These are phyloP conservation scores for Amyelois transitella DNA, from an alignment of 1,140 invertebrate species.

Conservation along the genomic window DNA sequence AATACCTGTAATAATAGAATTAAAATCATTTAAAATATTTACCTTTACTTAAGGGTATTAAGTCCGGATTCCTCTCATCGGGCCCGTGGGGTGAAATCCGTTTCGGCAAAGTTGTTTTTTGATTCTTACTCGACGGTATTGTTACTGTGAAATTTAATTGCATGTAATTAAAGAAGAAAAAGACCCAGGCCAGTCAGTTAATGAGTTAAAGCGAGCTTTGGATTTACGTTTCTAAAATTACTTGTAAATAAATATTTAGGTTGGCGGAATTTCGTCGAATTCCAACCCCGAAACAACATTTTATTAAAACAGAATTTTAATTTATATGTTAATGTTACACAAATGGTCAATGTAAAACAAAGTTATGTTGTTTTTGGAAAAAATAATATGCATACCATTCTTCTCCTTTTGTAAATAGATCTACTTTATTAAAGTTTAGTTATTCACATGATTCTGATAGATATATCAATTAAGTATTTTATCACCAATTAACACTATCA, in stretches of 20 bases:
- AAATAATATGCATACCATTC: too few relatives aligned
- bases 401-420: too few relatives aligned
- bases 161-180: slow-evolving; percentile 6
- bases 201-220: background rate
- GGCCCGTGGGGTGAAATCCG: slow-evolving; percentile 35
- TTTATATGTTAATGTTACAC: too few relatives aligned
- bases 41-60: slow-evolving; percentile 92
- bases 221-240: background rate
- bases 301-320: background rate
- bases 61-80: slow-evolving; percentile 89
- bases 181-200: background rate
- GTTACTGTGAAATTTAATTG: slow-evolving; percentile 39
- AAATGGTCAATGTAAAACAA: too few relatives aligned
- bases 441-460: too few relatives aligned
- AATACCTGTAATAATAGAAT: too few relatives aligned
- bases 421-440: too few relatives aligned
- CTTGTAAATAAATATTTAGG: background rate
- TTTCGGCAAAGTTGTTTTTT: slow-evolving; percentile 47
- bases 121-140: slow-evolving; percentile 50
- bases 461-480: too few relatives aligned
- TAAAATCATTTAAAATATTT: slow-evolving; percentile 33
- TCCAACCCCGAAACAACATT: background rate
- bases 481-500: too few relatives aligned
- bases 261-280: too few relatives aligned
- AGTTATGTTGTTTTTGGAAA: too few relatives aligned